Conservation (phyloP, 2,113 vertebrate genomes). For the Potamarius usumacintae region DNA sequence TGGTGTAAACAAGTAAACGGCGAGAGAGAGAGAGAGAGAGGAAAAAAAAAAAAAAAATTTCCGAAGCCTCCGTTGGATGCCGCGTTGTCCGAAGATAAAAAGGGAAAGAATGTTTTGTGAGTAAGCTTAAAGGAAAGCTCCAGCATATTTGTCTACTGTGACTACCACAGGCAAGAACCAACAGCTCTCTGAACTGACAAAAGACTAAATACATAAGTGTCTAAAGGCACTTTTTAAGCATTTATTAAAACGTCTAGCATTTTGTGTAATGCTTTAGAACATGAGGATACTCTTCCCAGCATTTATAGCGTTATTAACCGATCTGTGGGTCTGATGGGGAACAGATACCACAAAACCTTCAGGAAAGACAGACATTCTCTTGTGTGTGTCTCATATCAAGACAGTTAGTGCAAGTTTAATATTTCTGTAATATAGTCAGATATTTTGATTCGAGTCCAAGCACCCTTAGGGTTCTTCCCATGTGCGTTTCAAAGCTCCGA, state of each 20-base stretch:
- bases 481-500: not conserved
- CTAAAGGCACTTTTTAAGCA: not conserved
- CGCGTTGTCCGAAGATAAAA: not conserved
- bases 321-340: not conserved
- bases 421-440: not conserved
- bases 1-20: constrained; percentile 3
- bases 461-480: not conserved
- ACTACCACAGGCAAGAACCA: not conserved
- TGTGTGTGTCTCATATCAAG: not conserved
- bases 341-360: not conserved
- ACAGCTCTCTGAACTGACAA: not conserved
- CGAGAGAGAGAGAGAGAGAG: accelerated
- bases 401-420: not conserved
- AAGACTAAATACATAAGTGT: not conserved
- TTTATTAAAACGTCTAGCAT: too few species aligned
- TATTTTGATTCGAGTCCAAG: not conserved
- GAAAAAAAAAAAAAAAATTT: too few species aligned
- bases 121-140: not conserved
- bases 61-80: not conserved
- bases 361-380: not conserved
- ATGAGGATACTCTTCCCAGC: not conserved
- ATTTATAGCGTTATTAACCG: not conserved
- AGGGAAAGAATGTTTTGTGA: not conserved
- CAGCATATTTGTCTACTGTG: not conserved
- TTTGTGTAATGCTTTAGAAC: not conserved